A percentile compares a stretch with the other conserved stretches of the same genome.
These are phyloP conservation scores for Megalopta genalis DNA, from an alignment of 1,140 invertebrate genomes.

Conservation along the genomic window DNA sequence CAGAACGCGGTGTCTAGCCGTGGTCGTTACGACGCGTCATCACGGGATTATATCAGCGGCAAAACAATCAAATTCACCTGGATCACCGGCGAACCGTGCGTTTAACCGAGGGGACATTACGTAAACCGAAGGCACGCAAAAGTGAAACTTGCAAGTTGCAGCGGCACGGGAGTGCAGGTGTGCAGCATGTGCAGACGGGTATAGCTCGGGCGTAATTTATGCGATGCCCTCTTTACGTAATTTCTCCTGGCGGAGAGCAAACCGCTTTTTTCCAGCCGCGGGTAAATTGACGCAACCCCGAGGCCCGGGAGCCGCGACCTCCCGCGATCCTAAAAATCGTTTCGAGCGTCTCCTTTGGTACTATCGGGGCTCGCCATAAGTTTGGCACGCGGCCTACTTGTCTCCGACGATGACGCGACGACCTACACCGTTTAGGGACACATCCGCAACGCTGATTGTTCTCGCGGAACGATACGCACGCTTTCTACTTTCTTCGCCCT, in stretches of 20 bases:
- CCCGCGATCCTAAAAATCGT: neutral
- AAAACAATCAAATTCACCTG: neutral
- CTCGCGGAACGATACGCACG: neutral
- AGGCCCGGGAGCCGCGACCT: neutral
- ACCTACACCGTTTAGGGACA: neutral
- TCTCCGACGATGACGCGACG: neutral
- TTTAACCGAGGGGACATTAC: neutral
- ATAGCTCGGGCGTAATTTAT: neutral
- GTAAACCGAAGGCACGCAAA: neutral
- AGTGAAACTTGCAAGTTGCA: conserved; percentile 2
- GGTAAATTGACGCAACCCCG: neutral
- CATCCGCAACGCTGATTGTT: neutral
- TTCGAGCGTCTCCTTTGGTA: too few relatives aligned
- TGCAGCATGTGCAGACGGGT: neutral
- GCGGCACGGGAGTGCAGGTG: neutral
- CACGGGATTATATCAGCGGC: neutral
- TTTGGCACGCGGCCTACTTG: neutral
- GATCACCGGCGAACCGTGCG: neutral
- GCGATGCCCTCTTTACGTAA: conserved; percentile 5
- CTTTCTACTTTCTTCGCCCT: neutral
- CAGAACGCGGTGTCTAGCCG: too few relatives aligned
- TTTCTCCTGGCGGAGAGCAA: neutral
- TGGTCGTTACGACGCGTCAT: neutral
- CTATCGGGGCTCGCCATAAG: too few relatives aligned
- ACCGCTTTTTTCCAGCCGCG: neutral